phyloP scores from a whole-genome alignment of 2,113 vertebrate genomes.

The Beaufortia kweichowensis region DNA sequence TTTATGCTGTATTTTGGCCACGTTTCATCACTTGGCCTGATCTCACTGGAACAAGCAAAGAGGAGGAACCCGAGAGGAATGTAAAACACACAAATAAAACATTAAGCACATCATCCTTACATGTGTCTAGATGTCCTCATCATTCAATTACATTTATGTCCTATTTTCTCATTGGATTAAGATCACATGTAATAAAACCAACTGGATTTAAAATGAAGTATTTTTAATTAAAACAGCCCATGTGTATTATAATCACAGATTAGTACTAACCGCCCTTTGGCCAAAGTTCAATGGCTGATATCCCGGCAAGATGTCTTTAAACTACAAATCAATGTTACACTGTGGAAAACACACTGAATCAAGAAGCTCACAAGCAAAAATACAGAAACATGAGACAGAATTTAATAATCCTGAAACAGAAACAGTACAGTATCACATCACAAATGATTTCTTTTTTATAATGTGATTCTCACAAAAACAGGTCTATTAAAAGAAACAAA shows the following conservation, averaged over 20 bases:
- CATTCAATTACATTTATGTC: neutral
- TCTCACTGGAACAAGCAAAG: conserved; percentile 43
- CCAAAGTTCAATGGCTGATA: neutral
- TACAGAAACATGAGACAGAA: conserved; percentile 16
- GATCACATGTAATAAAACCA: neutral
- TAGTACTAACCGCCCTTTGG: neutral
- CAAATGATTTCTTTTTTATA: neutral
- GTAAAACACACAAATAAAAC: conserved; percentile 6
- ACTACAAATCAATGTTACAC: conserved; percentile 20
- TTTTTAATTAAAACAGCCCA: neutral
- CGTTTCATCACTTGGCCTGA: conserved; percentile 53
- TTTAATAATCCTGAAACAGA: conserved; percentile 26
- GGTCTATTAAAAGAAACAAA: neutral
- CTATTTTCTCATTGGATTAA: neutral
- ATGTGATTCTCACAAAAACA: neutral
- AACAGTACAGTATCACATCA: neutral
- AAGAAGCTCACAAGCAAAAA: neutral
- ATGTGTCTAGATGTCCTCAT: conserved; percentile 20
- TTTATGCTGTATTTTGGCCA: conserved; percentile 65
- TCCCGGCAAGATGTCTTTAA: neutral
- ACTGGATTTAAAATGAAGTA: neutral
- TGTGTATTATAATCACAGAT: neutral
- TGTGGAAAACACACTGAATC: neutral
- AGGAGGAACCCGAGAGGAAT: conserved; percentile 42
- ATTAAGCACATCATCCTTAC: neutral